A percentile compares a stretch with the other conserved stretches of the same genome.
These are phyloP conservation scores for Liposcelis brunnea DNA, from an alignment of 2,888 invertebrate genomes.

Conservation along the genomic window DNA sequence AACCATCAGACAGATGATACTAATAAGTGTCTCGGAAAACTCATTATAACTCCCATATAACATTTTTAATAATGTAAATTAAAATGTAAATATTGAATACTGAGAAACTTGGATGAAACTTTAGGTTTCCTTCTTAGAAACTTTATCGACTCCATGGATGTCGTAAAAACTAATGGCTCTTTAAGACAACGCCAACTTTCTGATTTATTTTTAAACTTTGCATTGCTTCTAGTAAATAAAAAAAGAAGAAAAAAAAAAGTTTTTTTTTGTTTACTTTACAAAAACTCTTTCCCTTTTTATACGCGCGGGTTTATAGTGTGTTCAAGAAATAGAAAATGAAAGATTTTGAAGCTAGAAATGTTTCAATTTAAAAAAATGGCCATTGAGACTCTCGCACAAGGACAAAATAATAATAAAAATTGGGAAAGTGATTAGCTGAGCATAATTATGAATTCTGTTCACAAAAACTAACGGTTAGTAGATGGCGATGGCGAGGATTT, in stretches of 20 bases:
- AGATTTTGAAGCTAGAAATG: too few species aligned
- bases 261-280: slow-evolving; percentile 4
- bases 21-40: too few species aligned
- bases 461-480: too few species aligned
- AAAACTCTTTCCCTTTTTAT: slow-evolving; percentile 5
- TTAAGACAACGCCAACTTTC: slow-evolving; percentile 7
- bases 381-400: too few species aligned
- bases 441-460: too few species aligned
- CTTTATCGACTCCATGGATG: slow-evolving; percentile 7
- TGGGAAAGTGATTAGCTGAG: too few species aligned
- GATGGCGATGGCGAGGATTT: too few species aligned
- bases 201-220: slow-evolving; percentile 8
- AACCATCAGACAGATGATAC: too few species aligned
- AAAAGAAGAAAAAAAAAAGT: background rate
- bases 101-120: slow-evolving; percentile 3
- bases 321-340: too few species aligned
- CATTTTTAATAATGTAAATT: background rate
- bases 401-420: too few species aligned
- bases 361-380: too few species aligned
- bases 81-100: slow-evolving; percentile 5
- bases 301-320: background rate
- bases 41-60: too few species aligned
- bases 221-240: slow-evolving; percentile 5
- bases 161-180: slow-evolving; percentile 8
- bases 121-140: background rate